Conservation (phyloP, 2,888 invertebrate species). For the Schizaphis graminum region DNA sequence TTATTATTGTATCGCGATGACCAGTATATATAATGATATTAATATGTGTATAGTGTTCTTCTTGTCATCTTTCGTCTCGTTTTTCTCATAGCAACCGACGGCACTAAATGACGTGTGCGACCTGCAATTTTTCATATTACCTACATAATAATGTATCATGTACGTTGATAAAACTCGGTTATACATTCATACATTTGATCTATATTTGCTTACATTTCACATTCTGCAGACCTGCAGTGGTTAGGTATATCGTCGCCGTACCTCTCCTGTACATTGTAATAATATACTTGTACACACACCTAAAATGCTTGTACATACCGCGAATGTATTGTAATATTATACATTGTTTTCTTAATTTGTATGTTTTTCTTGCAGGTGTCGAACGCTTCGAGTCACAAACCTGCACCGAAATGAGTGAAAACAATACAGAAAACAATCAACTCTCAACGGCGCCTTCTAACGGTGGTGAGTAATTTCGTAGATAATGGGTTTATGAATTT, state of each 20-base stretch:
- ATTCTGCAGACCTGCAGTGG: not conserved
- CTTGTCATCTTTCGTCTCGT: not conserved
- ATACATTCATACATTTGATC: not conserved
- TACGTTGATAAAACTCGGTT: not conserved
- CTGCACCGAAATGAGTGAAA: conserved; percentile 49
- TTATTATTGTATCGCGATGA: not conserved
- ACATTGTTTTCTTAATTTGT: not conserved
- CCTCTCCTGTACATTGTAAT: not conserved
- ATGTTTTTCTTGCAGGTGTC: not conserved
- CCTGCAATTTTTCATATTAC: not conserved
- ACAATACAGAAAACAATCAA: conserved; percentile 11
- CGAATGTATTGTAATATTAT: not conserved
- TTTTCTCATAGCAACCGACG: not conserved
- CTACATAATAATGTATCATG: too few relatives aligned
- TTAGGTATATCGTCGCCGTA: not conserved
- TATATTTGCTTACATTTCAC: not conserved
- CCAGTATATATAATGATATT: too few relatives aligned
- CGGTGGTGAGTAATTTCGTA: conserved; percentile 54
- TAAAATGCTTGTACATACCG: not conserved
- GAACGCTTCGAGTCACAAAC: not conserved
- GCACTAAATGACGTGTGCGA: not conserved
- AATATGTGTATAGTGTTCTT: not conserved
- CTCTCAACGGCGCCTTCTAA: conserved; percentile 26
- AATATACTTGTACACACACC: not conserved
- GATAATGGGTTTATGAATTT: not conserved